Evolutionary conservation across 2,888 invertebrate species (phyloP), one percentile per base, ranked within the genome.

Genomic region (Ormyrus pomaceus): DNA sequence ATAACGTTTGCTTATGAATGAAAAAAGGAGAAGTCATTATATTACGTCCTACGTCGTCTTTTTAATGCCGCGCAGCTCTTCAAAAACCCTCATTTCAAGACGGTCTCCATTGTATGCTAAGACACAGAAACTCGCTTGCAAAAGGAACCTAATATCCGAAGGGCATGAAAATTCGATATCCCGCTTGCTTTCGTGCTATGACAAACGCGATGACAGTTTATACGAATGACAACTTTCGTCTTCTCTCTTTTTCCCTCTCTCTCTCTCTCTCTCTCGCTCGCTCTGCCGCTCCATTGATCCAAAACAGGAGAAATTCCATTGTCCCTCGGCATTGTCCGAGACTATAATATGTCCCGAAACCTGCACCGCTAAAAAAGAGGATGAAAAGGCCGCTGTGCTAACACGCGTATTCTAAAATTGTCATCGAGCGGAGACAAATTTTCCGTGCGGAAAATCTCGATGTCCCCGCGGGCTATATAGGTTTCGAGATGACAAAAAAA

Each of bases 401-500:
- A 61, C 81, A 34, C 34, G 34, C 34, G 45, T 64, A 83, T 78
- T 79, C 80, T 65, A 79, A 76, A 82, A 82, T 81, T 74, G 80
- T 83, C 83, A 79, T 83, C 70, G 61, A 10, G 51, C 86, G 86
- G 88, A 89, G 88, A 90, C 89, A 88, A 89, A 89, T 90, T 90
- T 90, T 89, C 89, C 90, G 89, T 87, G 87, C 89, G 87, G 88
- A 87, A 87, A 88, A 88, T 81, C 86, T 85, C 88, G 89, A 90
- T 81, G 82, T 81, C 85, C 87, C 83, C 75, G 84, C 85, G 87
- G 86, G 84, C 85, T 88, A 87, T 89, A 45, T 89, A 88, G 87
- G 87, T 88, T 89, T 88, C 88, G 88, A 88, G 87, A 89, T 87
- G 88, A 89, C 88, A 88, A 87, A 88, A 87, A 86, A 86, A 84